Conservation (phyloP, 2,113 vertebrate species). For the Erythrocebus patas region DNA sequence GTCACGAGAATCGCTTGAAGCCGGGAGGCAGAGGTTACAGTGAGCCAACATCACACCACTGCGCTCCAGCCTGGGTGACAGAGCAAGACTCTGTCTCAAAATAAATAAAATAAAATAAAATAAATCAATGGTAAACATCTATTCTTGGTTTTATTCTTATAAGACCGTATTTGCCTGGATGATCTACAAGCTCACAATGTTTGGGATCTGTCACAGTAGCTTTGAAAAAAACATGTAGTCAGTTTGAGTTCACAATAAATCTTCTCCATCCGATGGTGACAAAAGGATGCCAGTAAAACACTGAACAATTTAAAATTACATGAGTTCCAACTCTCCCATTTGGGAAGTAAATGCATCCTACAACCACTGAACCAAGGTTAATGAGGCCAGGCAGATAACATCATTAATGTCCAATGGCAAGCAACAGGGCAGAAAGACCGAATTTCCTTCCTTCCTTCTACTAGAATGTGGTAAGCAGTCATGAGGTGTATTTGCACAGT, state of each 20-base stretch:
- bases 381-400: neutral
- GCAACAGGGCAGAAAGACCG: neutral
- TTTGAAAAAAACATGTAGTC: neutral
- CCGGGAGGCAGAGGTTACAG: too few relatives aligned
- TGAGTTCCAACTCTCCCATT: neutral
- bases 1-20: too few relatives aligned
- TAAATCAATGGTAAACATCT: neutral
- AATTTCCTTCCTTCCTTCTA: neutral
- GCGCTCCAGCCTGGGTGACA: too few relatives aligned
- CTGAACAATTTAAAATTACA: neutral
- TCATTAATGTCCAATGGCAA: neutral
- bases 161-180: neutral
- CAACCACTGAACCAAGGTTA: neutral
- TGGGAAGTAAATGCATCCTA: constrained; percentile 33
- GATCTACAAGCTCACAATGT: neutral
- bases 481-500: neutral
- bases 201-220: neutral
- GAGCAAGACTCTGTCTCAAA: too few relatives aligned
- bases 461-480: neutral
- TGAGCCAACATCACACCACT: too few relatives aligned
- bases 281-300: constrained; percentile 28
- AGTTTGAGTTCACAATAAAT: neutral
- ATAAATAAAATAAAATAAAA: neutral
- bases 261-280: neutral
- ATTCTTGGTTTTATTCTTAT: neutral